Base-by-base conservation (phyloP, 2,797 vertebrate species). In the Sitta carolinensis region DNA sequence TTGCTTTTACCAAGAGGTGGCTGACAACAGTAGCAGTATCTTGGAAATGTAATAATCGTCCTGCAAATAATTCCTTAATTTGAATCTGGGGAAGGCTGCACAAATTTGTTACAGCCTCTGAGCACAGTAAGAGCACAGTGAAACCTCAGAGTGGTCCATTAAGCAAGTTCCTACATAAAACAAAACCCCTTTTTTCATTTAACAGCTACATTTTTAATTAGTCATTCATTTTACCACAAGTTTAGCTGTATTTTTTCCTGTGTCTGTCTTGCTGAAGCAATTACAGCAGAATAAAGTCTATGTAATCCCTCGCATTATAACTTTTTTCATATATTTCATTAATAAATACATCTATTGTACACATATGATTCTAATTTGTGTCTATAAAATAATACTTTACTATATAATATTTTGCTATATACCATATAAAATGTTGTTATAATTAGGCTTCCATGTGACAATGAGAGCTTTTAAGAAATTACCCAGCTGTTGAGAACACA, bases 101-200 rank as follows among this genome's bases (percentile, higher is more conserved):
- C 82, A 84, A 66, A 90, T 95, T 94, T 85, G 79, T 76, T 82
- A 93, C 90, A 84, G 93, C 45, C 72, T 89, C 73, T 92, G 80
- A 95, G 85, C 90, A 89, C 85, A 82, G 79, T 81, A 45, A 86
- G 86, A 88, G 68, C 45, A 58, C 73, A 93, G 69, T 32, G 66
- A 79, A 93, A 87, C 47, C 86, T 79, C 9, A 52, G 51, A 90
- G 91, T 82, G 50, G 66, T 90, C 92, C 27, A 66, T 79, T 92
- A 73, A 86, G 40, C 76, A 74, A 80, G 76, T 90, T 78, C 36
- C 55, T 84, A 45, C 42, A 11, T 69, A 68, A 87, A 94, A 87
- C 80, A 93, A 78, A 69, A 27, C 0, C 19, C 64, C 72, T 86
- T 95, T 92, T 67, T 95, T 87, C 26, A 48, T 40, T 67, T 82